These are phyloP conservation scores for Acronicta alni DNA, from an alignment of 2,888 invertebrate species.

Conservation along the genomic window DNA sequence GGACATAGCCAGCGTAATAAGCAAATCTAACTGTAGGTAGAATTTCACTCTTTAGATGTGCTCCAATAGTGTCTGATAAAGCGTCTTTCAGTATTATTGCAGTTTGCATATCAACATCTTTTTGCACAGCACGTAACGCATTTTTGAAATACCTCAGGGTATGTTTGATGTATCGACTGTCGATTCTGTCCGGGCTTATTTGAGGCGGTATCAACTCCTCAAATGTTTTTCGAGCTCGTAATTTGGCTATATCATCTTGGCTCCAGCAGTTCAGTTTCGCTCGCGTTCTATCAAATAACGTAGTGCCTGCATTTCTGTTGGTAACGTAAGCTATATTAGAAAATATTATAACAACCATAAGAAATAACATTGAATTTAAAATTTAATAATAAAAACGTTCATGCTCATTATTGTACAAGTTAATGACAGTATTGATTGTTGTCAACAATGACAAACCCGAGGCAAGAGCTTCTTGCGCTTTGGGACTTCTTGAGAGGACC, in stretches of 20 bases:
- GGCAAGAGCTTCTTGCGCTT: slow-evolving; percentile 5
- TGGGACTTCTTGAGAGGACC: slow-evolving; percentile 3
- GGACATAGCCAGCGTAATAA: slow-evolving; percentile 83
- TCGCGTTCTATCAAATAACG: slow-evolving; percentile 71
- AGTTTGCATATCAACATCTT: slow-evolving; percentile 58
- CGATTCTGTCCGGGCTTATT: slow-evolving; percentile 71
- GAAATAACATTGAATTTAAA: slow-evolving; percentile 74
- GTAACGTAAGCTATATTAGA: slow-evolving; percentile 55
- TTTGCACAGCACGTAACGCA: slow-evolving; percentile 64
- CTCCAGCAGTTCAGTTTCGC: slow-evolving; percentile 73
- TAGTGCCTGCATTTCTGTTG: slow-evolving; percentile 73
- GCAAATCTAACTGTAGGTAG: slow-evolving; percentile 80
- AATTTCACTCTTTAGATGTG: slow-evolving; percentile 76
- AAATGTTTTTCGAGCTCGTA: slow-evolving; percentile 75
- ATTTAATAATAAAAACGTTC: slow-evolving; percentile 49
- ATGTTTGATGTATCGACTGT: slow-evolving; percentile 69
- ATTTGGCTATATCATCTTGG: slow-evolving; percentile 73
- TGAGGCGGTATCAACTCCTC: slow-evolving; percentile 70
- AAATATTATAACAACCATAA: slow-evolving; percentile 68
- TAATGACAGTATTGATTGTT: slow-evolving; percentile 23
- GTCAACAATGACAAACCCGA: slow-evolving; percentile 10
- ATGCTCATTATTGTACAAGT: slow-evolving; percentile 46
- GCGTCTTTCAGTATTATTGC: slow-evolving; percentile 70
- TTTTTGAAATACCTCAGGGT: slow-evolving; percentile 71
- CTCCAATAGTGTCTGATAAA: slow-evolving; percentile 78